Base-by-base conservation (phyloP, 2,797 vertebrate genomes). In the Aselliscus stoliczkanus region DNA sequence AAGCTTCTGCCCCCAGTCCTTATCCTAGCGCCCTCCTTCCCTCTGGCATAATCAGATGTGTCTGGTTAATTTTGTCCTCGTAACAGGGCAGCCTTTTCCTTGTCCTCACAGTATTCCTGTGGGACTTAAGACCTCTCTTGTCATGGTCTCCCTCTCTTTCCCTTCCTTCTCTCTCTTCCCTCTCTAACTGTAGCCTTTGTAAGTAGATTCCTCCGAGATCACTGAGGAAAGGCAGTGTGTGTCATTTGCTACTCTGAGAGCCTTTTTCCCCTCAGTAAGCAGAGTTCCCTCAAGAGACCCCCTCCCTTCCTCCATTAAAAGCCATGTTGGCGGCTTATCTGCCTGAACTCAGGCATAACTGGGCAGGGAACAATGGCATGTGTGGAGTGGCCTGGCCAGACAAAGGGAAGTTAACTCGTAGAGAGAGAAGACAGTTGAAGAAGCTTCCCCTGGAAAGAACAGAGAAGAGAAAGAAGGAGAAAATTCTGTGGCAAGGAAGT, bases 241-340 rank as follows among this genome's bases (percentile, higher is more conserved):
- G 96, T 94, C 47, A 18, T 95, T 96, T 2, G 69, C 83, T 96
- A 86, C 91, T 90, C 0, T 34, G 91, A 87, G 52, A 0, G 47
- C 96, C 86, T 97, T 94, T 97, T 97, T 98, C 96, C 97, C 97
- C 95, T 98, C 97, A 96, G 96, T 97, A 96, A 98, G 97, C 96
- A 96, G 85, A 96, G 90, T 95, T 98, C 97, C 97, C 96, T 98
- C 97, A 65, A 97, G 82, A 85, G 70, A 69, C 70, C 1, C 31
- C 52, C 42, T 97, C 96, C 96, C 97, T 97, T 97, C 97, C 97
- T 98, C 97, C 89, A 72, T 87, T 76, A 27, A 97, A 98, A 97
- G 97, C 94, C 95, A 94, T 96, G 81, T 94, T 97, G 96, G 94
- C 88, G 85, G 95, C 95, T 98, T 98, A 96, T 97, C 97, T 97